These are phyloP conservation scores for Drosophila macrothrix DNA, from an alignment of 2,888 invertebrate species.

Conservation along the genomic window DNA sequence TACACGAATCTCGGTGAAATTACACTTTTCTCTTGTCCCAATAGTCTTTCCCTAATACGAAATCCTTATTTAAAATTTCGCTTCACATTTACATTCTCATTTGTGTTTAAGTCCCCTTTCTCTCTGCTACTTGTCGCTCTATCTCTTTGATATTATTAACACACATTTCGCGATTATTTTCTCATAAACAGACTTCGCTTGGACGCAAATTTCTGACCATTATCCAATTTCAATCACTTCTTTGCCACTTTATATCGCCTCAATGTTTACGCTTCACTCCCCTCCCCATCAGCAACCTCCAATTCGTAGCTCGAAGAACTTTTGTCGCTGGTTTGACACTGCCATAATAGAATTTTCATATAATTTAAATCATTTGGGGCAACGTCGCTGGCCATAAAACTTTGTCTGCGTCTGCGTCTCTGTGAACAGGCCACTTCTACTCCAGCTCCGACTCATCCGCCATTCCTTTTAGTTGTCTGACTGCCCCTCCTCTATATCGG, in stretches of 20 bases:
- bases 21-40: not conserved
- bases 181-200: not conserved
- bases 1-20: not conserved
- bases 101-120: not conserved
- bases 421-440: not conserved
- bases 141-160: not conserved
- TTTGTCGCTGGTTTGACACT: not conserved
- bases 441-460: not conserved
- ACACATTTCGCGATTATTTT: not conserved
- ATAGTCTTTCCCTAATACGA: not conserved
- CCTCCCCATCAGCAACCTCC: not conserved
- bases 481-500: not conserved
- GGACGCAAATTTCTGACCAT: slow-evolving; percentile 34
- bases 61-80: not conserved
- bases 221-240: slow-evolving; percentile 73
- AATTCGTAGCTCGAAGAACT: not conserved
- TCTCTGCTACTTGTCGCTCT: not conserved
- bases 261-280: not conserved
- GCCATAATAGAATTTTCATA: slow-evolving; percentile 58
- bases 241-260: slow-evolving; percentile 41
- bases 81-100: not conserved
- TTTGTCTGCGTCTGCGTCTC: not conserved
- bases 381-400: slow-evolving; percentile 62
- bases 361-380: slow-evolving; percentile 73
- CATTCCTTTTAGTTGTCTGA: not conserved